A percentile compares a stretch with the other conserved stretches of the same genome.
phyloP scores from a whole-genome alignment of 2,113 vertebrate genomes.

The Axis porcinus region DNA sequence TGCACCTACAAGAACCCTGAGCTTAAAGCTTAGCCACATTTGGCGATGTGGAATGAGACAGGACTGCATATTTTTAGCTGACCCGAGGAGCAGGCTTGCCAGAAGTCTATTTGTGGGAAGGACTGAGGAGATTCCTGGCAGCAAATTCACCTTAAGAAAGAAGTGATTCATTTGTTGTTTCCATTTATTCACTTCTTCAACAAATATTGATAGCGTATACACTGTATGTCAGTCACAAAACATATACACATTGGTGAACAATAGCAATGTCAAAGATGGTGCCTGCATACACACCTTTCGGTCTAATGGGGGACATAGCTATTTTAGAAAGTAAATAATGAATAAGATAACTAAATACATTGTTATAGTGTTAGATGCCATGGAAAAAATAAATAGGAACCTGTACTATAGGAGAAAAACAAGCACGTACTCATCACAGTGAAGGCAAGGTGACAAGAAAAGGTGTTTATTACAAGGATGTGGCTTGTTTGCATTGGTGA shows the following conservation, averaged over 20 bases:
- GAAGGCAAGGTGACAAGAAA: not conserved
- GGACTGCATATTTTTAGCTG: constrained; percentile 16
- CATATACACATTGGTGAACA: not conserved
- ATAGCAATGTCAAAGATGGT: not conserved
- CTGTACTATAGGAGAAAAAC: not conserved
- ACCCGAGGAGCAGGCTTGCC: not conserved
- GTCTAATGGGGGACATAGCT: not conserved
- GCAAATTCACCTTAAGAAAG: not conserved
- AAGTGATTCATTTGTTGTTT: not conserved
- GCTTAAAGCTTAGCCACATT: not conserved
- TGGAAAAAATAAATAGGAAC: not conserved
- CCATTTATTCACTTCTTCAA: not conserved
- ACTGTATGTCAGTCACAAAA: not conserved
- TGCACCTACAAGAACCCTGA: not conserved
- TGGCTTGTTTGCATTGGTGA: not conserved
- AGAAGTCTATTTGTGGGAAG: not conserved
- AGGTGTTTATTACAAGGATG: not conserved
- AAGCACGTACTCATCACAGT: not conserved
- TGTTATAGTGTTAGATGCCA: not conserved
- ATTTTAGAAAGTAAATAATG: not conserved
- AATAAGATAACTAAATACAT: not conserved
- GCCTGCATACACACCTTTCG: not conserved
- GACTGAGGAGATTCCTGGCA: constrained; percentile 3
- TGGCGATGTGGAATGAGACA: not conserved
- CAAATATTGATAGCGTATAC: not conserved